Evolutionary conservation across 2,113 vertebrate species (phyloP).

Genomic region (Polypterus senegalus): DNA sequence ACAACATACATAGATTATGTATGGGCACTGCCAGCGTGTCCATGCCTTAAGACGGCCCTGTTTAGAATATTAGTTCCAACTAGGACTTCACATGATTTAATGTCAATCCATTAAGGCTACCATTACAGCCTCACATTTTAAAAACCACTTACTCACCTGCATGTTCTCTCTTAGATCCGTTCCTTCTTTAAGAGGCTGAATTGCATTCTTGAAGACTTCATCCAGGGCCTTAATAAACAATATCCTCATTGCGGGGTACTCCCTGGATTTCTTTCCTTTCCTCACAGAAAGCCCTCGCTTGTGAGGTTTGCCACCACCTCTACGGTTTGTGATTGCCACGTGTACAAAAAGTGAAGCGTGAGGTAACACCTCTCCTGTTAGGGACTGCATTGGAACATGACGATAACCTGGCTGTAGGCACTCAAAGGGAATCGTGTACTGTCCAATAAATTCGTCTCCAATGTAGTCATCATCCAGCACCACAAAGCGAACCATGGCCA

Average conservation of each 20-base stretch:
- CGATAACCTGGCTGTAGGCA: slow-evolving; percentile 93
- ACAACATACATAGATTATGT: no score
- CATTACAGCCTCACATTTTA: no score
- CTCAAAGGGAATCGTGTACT: slow-evolving; percentile 93
- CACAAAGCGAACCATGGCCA: slow-evolving; percentile 93
- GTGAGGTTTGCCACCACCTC: slow-evolving; percentile 92
- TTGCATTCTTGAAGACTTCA: slow-evolving; percentile 88
- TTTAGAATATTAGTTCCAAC: no score
- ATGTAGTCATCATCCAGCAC: slow-evolving; percentile 95
- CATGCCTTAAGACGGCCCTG: no score
- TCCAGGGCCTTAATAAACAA: slow-evolving; percentile 82
- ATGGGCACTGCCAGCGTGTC: no score
- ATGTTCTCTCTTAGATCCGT: slow-evolving; percentile 95
- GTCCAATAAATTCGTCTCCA: slow-evolving; percentile 91
- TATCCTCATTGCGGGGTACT: slow-evolving; percentile 87
- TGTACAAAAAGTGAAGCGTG: slow-evolving; percentile 89
- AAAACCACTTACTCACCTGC: slow-evolving; percentile 61
- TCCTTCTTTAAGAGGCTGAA: slow-evolving; percentile 77
- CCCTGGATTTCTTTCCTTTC: slow-evolving; percentile 80
- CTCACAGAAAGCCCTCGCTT: slow-evolving; percentile 90
- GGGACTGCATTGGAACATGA: slow-evolving; percentile 80
- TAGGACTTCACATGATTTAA: no score
- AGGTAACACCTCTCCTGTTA: slow-evolving; percentile 77
- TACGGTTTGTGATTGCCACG: slow-evolving; percentile 90
- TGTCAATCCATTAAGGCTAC: no score